These are phyloP conservation scores for Hydropsyche tenuis DNA, from an alignment of 1,140 invertebrate genomes.

Conservation along the genomic window DNA sequence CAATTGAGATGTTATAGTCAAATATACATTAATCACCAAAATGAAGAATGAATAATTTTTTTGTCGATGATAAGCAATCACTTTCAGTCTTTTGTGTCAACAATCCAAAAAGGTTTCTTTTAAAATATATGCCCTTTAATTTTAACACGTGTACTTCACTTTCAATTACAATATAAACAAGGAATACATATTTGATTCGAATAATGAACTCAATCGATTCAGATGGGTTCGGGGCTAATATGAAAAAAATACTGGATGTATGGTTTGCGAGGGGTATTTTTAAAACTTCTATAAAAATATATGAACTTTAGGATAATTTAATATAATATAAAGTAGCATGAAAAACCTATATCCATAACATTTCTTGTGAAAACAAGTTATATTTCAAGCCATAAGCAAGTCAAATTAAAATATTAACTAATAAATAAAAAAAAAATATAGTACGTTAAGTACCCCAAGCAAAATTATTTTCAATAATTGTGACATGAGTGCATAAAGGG, in stretches of 20 bases:
- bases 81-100: conserved; percentile 47
- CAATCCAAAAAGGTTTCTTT: conserved; percentile 26
- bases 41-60: too few species aligned
- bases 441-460: conserved; percentile 1
- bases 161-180: neutral
- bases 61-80: conserved; percentile 39
- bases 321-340: neutral
- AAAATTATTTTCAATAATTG: neutral
- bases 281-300: neutral
- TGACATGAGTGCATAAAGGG: neutral
- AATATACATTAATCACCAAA: too few species aligned
- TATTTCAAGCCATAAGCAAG: neutral
- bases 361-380: neutral
- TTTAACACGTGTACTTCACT: neutral
- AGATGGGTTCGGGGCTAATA: too few species aligned
- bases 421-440: too few species aligned
- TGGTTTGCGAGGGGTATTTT: too few species aligned
- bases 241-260: too few species aligned
- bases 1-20: neutral
- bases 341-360: neutral
- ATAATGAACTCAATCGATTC: too few species aligned
- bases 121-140: conserved; percentile 18
- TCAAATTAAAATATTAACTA: neutral
- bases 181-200: neutral
- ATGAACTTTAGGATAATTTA: neutral